Conservation (phyloP, 2,797 vertebrate species). For the Gastrophryne carolinensis region DNA sequence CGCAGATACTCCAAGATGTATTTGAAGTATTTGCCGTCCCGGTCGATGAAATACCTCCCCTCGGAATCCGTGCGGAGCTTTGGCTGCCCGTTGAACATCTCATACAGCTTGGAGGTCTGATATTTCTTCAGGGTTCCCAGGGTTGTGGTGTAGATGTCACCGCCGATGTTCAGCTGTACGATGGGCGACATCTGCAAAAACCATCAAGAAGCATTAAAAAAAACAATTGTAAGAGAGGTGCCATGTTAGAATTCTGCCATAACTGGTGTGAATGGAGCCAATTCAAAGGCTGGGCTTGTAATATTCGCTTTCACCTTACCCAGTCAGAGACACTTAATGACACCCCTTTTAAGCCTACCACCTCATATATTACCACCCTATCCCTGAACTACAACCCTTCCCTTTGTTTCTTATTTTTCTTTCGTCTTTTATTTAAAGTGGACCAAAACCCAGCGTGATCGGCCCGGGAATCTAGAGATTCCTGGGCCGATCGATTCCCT, state of each 20-base stretch:
- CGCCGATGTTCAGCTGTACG: slow-evolving; percentile 83
- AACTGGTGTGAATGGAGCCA: background rate
- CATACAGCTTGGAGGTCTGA: slow-evolving; percentile 78
- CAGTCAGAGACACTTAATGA: background rate
- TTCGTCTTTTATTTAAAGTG: no score
- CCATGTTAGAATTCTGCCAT: background rate
- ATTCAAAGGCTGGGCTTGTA: no score
- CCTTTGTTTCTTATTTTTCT: no score
- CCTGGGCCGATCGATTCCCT: no score
- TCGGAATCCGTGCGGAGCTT: slow-evolving; percentile 67
- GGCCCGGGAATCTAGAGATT: no score
- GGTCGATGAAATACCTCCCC: slow-evolving; percentile 86
- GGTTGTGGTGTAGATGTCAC: slow-evolving; percentile 79
- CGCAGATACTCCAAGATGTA: slow-evolving; percentile 85
- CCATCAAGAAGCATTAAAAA: background rate
- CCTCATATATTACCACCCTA: no score
- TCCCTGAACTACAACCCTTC: no score
- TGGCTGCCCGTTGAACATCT: slow-evolving; percentile 70
- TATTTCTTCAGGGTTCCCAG: slow-evolving; percentile 79
- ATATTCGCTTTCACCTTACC: background rate
- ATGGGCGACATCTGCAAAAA: slow-evolving; percentile 62
- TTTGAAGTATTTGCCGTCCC: slow-evolving; percentile 80
- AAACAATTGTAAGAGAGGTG: background rate
- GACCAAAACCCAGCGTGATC: no score
- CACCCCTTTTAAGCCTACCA: background rate